phyloP scores from a whole-genome alignment of 2,888 invertebrate species.

The Agrilus mali region DNA sequence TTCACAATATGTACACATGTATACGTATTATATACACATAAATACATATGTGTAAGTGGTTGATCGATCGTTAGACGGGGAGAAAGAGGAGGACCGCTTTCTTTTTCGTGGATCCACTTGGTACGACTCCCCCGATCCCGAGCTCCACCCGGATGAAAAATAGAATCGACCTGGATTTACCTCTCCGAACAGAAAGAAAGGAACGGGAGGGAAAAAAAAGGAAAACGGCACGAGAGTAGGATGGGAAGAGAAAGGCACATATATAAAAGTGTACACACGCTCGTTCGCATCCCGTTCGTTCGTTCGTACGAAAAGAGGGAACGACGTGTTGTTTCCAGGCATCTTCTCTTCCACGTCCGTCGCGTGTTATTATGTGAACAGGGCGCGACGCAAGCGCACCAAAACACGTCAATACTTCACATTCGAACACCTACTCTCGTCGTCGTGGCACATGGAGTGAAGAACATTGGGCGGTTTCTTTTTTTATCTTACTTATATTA shows the following conservation, averaged over 20 bases:
- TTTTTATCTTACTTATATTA: neutral
- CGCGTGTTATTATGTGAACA: conserved; percentile 22
- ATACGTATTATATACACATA: conserved; percentile 18
- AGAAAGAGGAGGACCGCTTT: no score
- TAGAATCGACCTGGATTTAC: conserved; percentile 28
- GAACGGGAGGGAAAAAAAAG: conserved; percentile 21
- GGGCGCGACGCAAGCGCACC: conserved; percentile 29
- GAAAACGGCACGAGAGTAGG: no score
- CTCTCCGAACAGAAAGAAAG: conserved; percentile 24
- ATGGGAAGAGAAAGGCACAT: no score
- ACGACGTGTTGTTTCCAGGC: conserved; percentile 9
- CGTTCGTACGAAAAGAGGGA: conserved; percentile 8
- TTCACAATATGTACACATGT: no score
- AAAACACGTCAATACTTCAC: conserved; percentile 32
- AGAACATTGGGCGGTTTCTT: conserved; percentile 24
- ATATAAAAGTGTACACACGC: conserved; percentile 28
- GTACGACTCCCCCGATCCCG: conserved; percentile 19
- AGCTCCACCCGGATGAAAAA: conserved; percentile 35
- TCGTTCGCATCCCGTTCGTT: conserved; percentile 19
- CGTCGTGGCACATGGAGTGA: conserved; percentile 19
- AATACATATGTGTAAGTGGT: conserved; percentile 9
- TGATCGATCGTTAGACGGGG: conserved; percentile 19
- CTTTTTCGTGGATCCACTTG: conserved; percentile 2
- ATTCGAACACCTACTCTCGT: conserved; percentile 35
- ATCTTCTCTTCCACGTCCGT: conserved; percentile 14